phyloP scores from a whole-genome alignment of 2,888 invertebrate genomes.

The Pammene fasciana region DNA sequence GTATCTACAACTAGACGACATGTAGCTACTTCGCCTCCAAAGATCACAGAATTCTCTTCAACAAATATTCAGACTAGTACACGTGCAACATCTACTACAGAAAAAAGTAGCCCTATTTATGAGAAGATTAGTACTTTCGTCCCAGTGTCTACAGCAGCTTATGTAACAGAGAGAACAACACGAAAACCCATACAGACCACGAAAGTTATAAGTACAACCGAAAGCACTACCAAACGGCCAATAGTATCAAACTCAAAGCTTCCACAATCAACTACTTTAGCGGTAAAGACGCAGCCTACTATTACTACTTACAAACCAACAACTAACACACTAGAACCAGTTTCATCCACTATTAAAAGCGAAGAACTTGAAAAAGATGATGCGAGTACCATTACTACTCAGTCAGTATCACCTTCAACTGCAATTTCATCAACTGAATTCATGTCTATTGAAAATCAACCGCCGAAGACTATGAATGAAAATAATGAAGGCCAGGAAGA shows the following conservation, averaged over 20 bases:
- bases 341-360: constrained; percentile 49
- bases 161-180: constrained; percentile 61
- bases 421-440: constrained; percentile 67
- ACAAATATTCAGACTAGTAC: constrained; percentile 47
- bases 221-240: constrained; percentile 51
- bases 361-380: constrained; percentile 62
- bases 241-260: constrained; percentile 47
- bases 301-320: constrained; percentile 49
- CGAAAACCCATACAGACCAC: constrained; percentile 50
- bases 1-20: constrained; percentile 45
- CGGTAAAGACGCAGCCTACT: constrained; percentile 33
- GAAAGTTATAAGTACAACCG: constrained; percentile 44
- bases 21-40: constrained; percentile 46
- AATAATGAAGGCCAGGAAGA: constrained; percentile 44
- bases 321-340: constrained; percentile 46
- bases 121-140: constrained; percentile 68
- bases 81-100: constrained; percentile 51
- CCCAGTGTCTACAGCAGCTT: constrained; percentile 64
- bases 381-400: constrained; percentile 72
- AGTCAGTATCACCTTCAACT: constrained; percentile 74
- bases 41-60: constrained; percentile 44
- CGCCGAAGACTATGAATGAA: constrained; percentile 42
- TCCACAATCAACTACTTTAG: constrained; percentile 42
- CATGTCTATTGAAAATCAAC: constrained; percentile 52
- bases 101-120: constrained; percentile 55